Base-by-base conservation (phyloP, 2,797 vertebrate genomes). In the Tokudaia tokunoshimensis region DNA sequence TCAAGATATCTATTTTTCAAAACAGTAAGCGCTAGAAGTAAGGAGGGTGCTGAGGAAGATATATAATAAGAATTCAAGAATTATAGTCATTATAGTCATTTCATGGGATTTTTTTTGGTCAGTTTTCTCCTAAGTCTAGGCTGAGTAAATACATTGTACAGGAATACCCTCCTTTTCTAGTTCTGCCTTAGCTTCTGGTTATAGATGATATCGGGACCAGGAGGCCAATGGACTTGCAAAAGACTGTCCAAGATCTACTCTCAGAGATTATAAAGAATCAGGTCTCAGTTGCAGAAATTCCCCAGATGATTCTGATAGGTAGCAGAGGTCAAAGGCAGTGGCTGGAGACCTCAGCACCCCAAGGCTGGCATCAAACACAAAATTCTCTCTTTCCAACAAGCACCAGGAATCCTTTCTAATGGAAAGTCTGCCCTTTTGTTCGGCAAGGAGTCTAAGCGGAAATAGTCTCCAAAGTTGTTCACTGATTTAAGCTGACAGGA, bases 381-480 rank as follows among this genome's bases (percentile, higher is more conserved):
- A 86, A 70, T 9, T 75, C 17, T 37, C 24, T 78, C 24, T 61
- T 44, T 7, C 31, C 59, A 15, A 57, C 17, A n/a, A 87, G 83
- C 50, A 37, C 12, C 15, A 34, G 63, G 90, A 83, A 50, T 72
- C 37, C 47, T 91, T 84, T 76, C 52, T 76, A 86, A n/a, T 11
- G 37, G 22, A 93, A 79, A 87, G 63, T 19, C 47, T 52, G 61
- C 17, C 31, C 59, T 85, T 67, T 50, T 17, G 57, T 81, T 94
- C 31, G 92, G 22, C n/a, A 52, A 13, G 8, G 61, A 92, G n/a
- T 91, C 61, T 31, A 79, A 22, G 26, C 4, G 19, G 47, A 94
- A 88, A 65, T 72, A n/a, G 47, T 95, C 82, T 92, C 55, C 1
- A 13, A 91, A 82, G 11, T 70, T 7, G 81, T 37, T 93, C 82